Base-by-base conservation (phyloP, 2,888 invertebrate genomes). In the Tenthredo amoena region DNA sequence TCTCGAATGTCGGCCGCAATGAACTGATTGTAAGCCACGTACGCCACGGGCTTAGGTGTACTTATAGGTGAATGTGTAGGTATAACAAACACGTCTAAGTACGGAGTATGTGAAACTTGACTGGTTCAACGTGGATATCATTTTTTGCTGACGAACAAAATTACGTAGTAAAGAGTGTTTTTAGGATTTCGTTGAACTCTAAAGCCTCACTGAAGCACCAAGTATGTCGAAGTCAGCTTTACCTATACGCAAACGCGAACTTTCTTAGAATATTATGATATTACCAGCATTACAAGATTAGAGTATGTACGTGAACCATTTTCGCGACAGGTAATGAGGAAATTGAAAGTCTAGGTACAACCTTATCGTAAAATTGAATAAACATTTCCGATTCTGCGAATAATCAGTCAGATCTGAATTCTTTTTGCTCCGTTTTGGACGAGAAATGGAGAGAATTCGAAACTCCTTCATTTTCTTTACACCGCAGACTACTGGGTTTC, bases 1-100 rank as follows among this genome's bases (percentile, higher is more conserved):
- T 81, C 40, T 81, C 81, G 47, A 58, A 81, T 65, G 77, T 81
- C 58, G 47, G 34, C 34, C 31, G 47, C 10, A 55, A 68, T 68
- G 68, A 34, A 34, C 68, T 77, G 34, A 68, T 68, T 68, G 34
- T 68, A 18, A 34, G 7, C 34, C 68, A 68, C 34, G 68, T 62
- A 62, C 12, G 12, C 9, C 21, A 62, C 21, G 34, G 31, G 34
- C 34, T 31, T 68, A 34, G 34, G 34, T 34, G 68, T 68, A 34
- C 15, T 68, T 26, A 26, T 18, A 34, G 12, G 31, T 18, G 2
- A 12, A 34, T 34, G 18, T 40, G 10, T n/a, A 21, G 9, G 71
- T 37, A 9, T 9, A 40, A 40, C 9, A 37, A 37, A 18, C 10
- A 21, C 37, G 43, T 43, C 34, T 34, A 68, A 15, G 62, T 62